These are phyloP conservation scores for Acrossocheilus wenchowensis DNA, from an alignment of 2,797 vertebrate genomes.

Conservation along the genomic window DNA sequence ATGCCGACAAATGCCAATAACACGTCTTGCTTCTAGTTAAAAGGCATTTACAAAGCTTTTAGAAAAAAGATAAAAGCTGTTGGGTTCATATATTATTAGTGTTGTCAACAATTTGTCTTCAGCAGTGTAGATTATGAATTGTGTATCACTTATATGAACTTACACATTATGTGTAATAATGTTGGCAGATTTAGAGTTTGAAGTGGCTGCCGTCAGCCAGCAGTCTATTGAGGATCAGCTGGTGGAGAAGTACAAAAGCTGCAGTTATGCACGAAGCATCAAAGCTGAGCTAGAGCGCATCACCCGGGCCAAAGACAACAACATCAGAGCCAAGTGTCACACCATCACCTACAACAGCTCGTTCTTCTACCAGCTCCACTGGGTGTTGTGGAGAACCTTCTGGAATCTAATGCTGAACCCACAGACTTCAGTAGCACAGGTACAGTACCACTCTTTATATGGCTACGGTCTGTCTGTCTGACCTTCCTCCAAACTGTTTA, in stretches of 20 bases:
- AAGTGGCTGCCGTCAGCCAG: slow-evolving; percentile 59
- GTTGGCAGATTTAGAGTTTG: slow-evolving; percentile 67
- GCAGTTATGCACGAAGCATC: slow-evolving; percentile 76
- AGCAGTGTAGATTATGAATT: not conserved
- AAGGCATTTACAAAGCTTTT: not conserved
- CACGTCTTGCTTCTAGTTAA: not conserved
- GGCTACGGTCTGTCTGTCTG: not conserved
- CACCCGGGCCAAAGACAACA: slow-evolving; percentile 64
- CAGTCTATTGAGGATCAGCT: slow-evolving; percentile 80
- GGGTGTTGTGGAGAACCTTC: slow-evolving; percentile 88
- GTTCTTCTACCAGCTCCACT: slow-evolving; percentile 88
- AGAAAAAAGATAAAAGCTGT: not conserved
- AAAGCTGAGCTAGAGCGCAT: slow-evolving; percentile 79
- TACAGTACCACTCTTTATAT: slow-evolving; percentile 56
- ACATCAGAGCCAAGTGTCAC: slow-evolving; percentile 59
- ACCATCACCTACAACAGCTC: slow-evolving; percentile 84
- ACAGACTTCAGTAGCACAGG: slow-evolving; percentile 91
- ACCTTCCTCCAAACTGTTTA: not conserved
- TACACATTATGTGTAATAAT: not conserved
- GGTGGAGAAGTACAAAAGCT: slow-evolving; percentile 80
- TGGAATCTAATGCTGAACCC: slow-evolving; percentile 89
- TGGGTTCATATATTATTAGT: not conserved
- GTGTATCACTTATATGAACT: not conserved
- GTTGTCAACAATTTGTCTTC: not conserved
- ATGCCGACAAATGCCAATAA: not conserved